Conservation (phyloP, 92 coral and sea anemone species). For the Parazoanthus darwini region DNA sequence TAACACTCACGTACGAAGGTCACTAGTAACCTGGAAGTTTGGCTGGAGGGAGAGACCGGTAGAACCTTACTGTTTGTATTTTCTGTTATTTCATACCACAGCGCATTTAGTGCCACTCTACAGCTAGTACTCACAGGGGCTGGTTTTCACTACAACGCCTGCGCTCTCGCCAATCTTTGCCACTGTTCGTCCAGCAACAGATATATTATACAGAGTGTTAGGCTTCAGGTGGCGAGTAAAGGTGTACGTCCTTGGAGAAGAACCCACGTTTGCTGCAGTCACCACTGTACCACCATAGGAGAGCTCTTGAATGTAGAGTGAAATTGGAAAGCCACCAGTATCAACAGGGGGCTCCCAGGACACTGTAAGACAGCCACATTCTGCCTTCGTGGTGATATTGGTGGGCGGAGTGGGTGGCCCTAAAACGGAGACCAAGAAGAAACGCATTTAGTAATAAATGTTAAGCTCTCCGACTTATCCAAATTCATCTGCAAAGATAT, state of each 20-base stretch:
- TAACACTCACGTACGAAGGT: too few species aligned
- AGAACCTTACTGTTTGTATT: not conserved
- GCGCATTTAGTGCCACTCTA: not conserved
- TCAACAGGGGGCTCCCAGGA: slow-evolving; percentile 60
- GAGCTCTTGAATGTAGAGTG: slow-evolving; percentile 61
- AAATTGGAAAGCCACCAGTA: slow-evolving; percentile 73
- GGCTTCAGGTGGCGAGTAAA: slow-evolving; percentile 48
- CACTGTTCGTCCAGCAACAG: not conserved
- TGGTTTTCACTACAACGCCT: slow-evolving; percentile 1
- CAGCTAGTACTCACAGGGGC: slow-evolving; percentile 7
- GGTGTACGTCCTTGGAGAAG: slow-evolving; percentile 49
- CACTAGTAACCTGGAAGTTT: too few species aligned
- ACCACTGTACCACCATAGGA: slow-evolving; percentile 20
- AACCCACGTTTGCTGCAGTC: slow-evolving; percentile 49
- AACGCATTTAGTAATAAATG: too few species aligned
- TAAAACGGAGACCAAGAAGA: slow-evolving; percentile 6
- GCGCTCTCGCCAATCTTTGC: slow-evolving; percentile 14
- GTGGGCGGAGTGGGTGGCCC: slow-evolving; percentile 66
- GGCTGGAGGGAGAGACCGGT: too few species aligned
- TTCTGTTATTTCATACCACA: not conserved
- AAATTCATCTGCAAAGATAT: too few species aligned
- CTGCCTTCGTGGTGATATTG: slow-evolving; percentile 53
- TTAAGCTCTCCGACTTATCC: too few species aligned
- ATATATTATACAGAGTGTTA: slow-evolving; percentile 12
- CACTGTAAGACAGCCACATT: slow-evolving; percentile 76